Evolutionary conservation across 2,888 invertebrate species (phyloP).

Genomic region (Emmelina monodactyla): DNA sequence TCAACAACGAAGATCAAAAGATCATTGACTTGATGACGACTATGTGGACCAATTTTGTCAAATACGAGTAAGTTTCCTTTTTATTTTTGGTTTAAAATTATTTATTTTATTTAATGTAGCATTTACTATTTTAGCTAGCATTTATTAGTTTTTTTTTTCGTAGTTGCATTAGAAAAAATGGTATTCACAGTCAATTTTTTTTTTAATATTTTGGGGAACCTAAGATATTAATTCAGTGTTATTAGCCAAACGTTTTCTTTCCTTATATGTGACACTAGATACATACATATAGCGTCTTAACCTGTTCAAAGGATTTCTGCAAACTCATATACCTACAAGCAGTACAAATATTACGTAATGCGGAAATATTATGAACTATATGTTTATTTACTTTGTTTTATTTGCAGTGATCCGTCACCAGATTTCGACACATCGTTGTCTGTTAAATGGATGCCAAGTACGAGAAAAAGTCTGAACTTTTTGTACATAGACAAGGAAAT

Average conservation of each 20-base stretch:
- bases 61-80: conserved; percentile 34
- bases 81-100: not conserved
- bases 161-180: too few relatives aligned
- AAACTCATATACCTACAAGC: too few relatives aligned
- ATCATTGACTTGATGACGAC: conserved; percentile 38
- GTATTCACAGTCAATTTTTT: too few relatives aligned
- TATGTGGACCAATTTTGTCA: conserved; percentile 53
- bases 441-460: conserved; percentile 31
- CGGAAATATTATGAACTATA: not conserved
- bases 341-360: too few relatives aligned
- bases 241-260: too few relatives aligned
- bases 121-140: not conserved
- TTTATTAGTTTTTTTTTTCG: too few relatives aligned
- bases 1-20: conserved; percentile 26
- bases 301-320: too few relatives aligned
- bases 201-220: too few relatives aligned
- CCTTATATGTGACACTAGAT: too few relatives aligned
- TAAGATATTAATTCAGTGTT: too few relatives aligned
- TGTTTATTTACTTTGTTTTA: conserved; percentile 8
- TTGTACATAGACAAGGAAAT: conserved; percentile 28
- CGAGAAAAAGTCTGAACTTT: conserved; percentile 22
- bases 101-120: not conserved
- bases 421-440: conserved; percentile 17
- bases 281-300: too few relatives aligned
- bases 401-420: conserved; percentile 37